Percentiles rank a stretch among this genome's conserved stretches.
These are phyloP conservation scores for Caenorhabditis sinica DNA, from an alignment of 2,888 invertebrate species.

Conservation along the genomic window DNA sequence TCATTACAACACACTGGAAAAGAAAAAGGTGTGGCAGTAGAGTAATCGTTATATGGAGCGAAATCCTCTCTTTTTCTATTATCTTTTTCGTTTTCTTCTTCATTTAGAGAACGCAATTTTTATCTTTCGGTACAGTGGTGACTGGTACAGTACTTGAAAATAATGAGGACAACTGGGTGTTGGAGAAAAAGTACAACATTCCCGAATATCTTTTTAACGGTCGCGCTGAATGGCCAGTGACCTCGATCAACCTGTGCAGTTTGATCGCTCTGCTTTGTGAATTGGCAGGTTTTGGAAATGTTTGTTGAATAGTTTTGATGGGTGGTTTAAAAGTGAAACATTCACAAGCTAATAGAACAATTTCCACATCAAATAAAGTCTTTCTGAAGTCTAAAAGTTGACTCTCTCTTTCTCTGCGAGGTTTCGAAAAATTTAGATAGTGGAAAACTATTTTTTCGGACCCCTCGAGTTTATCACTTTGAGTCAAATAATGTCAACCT, in stretches of 20 bases:
- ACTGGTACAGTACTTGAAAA: constrained; percentile 1
- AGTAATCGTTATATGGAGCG: constrained; percentile 44
- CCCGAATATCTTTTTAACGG: constrained; percentile 30
- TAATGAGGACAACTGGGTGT: constrained; percentile 1
- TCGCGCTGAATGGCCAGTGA: not conserved
- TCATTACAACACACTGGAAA: constrained; percentile 34
- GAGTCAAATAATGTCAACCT: too few species aligned
- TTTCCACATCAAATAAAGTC: too few species aligned
- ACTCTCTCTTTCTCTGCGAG: too few species aligned
- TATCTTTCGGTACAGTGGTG: constrained; percentile 20
- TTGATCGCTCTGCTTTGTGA: constrained; percentile 11
- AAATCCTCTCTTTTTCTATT: constrained; percentile 1
- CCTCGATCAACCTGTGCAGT: constrained; percentile 8
- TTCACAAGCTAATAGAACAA: too few species aligned
- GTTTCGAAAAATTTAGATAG: too few species aligned
- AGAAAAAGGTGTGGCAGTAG: constrained; percentile 56
- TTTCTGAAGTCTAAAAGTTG: too few species aligned
- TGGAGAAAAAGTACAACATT: constrained; percentile 34
- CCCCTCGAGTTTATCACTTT: too few species aligned
- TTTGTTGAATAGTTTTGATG: constrained; percentile 22
- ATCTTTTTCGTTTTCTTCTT: too few species aligned
- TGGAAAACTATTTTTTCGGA: too few species aligned
- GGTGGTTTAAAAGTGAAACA: not conserved
- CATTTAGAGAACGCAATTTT: not conserved
- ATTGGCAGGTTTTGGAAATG: constrained; percentile 17